Evolutionary conservation across 2,888 invertebrate species (phyloP), one percentile per base, ranked within the genome.

Genomic region (Meghimatium bilineatum): DNA sequence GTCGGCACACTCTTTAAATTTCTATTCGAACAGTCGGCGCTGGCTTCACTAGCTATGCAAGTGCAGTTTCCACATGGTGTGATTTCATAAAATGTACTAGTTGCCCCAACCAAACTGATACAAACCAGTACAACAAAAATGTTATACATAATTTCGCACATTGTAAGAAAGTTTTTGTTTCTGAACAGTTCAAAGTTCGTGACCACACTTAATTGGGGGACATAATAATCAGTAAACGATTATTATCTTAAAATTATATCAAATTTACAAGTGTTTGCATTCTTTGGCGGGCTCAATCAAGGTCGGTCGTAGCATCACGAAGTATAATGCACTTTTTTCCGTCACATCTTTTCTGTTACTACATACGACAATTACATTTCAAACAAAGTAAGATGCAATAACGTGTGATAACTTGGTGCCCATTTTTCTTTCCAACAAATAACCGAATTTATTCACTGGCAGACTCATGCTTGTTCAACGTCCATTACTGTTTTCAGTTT

Each of bases 21-120:
- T 52, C 32, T 75, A n/a, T 67, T 67, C 26, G 82, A 75, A 26
- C 82, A 82, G 32, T 82, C 76, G 14, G 82, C 82, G 29, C 66
- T 76, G 36, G 52, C 66, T 14, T 76, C 26, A 1, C 52, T 44
- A 36, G 3, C 26, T 10, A 12, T 56, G 38, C 79, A 79, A 1
- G 72, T 79, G 72, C 82, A 77, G 36, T 23, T 69, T 0, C 69
- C 76, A 56, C 82, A 63, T 6, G 52, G 32, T 23, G 34, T 52
- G n/a, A 74, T 52, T 32, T 72, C 72, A 34, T 32, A 12, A 17
- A 67, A 36, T n/a, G 72, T 26, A 29, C 14, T 74, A 1, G 14
- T 20, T 44, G n/a, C 44, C 17, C 8, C 1, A 20, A 29, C 32
- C 14, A 6, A 8, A 17, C 32, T 32, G 32, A 52, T 20, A 29